Conservation (phyloP, 2,113 vertebrate species). For the Mobula hypostoma region DNA sequence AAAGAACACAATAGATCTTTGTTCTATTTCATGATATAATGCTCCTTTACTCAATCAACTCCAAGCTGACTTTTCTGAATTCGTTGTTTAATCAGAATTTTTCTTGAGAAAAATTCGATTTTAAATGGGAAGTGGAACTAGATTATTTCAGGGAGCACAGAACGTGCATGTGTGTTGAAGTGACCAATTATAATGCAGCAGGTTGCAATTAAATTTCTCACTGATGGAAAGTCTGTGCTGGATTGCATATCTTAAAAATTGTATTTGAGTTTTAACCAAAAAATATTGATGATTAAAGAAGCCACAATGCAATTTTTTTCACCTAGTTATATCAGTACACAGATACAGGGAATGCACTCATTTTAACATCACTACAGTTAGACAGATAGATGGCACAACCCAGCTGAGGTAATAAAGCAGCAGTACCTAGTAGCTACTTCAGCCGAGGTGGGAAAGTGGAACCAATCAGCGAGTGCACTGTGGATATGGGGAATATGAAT, state of each 20-base stretch:
- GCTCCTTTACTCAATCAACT: neutral
- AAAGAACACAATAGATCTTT: neutral
- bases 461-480: neutral
- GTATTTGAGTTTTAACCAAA: neutral
- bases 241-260: neutral
- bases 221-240: neutral
- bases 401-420: neutral
- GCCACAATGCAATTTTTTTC: neutral
- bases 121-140: neutral
- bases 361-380: neutral
- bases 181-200: neutral
- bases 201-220: neutral
- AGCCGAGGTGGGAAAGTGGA: neutral
- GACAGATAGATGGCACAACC: neutral
- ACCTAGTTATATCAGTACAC: too few species aligned
- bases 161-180: neutral
- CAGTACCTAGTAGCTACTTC: too few species aligned
- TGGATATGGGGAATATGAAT: neutral
- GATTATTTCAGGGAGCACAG: neutral
- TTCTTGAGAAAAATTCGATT: neutral
- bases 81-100: neutral
- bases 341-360: too few species aligned
- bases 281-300: neutral
- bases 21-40: neutral
- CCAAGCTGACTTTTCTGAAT: neutral